Evolutionary conservation across 2,888 invertebrate genomes (phyloP), one percentile per base, ranked within the genome.

Genomic region (Beris morrisii): DNA sequence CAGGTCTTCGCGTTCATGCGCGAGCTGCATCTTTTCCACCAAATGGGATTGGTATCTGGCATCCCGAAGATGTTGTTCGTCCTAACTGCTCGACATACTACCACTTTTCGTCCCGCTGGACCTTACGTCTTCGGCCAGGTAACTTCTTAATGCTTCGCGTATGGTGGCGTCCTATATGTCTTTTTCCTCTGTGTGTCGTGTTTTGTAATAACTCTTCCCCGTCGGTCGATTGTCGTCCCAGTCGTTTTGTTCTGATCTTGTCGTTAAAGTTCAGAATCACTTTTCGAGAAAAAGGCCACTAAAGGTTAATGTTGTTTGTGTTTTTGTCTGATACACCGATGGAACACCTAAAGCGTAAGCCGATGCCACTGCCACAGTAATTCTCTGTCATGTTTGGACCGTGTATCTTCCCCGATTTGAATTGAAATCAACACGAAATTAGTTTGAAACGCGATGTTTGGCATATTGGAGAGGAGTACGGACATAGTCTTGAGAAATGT

Each of bases 231-330:
- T 61, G 61, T 61, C 61, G 61, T 61, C 61, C 52, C 12, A 52
- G 44, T 44, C 54, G 61, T 46, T 68, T 61, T 68, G 66, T 66
- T 63, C 64, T 66, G 68, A 68, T 68, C 68, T 68, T 68, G 68
- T 68, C 68, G 68, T 68, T 68, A 64, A 66, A 66, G 58, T 54
- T 68, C 54, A 61, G 63, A 66, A 66, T 66, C 64, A 64, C 66
- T 66, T 68, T 61, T 66, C 66, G 44, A 53, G 52, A 54, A 68
- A 61, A 63, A 59, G 68, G 68, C 66, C 68, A 56, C 52, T 56
- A n/a, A 28, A 46, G 68, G 68, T 68, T 68, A 68, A 68, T 68
- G 68, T 66, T 68, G 68, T 66, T 68, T 68, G 68, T 66, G 66
- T 68, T 61, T 61, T 61, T 52, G 64, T 66, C 59, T 58, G 68